Conservation (phyloP, 2,113 vertebrate genomes). For the Calonectris borealis region DNA sequence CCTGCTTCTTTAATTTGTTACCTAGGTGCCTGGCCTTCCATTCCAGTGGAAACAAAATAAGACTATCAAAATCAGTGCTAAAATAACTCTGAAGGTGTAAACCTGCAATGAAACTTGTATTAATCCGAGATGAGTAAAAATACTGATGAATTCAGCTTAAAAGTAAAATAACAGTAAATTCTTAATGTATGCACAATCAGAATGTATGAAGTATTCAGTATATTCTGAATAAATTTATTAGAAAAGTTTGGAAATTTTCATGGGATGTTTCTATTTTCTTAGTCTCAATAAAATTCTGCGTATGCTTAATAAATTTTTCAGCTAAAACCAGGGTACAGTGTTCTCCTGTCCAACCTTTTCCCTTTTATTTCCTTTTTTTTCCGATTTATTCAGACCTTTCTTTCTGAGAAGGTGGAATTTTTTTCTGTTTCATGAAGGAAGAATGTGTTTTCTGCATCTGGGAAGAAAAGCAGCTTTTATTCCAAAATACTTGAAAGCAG, state of each 20-base stretch:
- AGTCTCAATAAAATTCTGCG: not conserved
- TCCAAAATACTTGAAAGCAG: not conserved
- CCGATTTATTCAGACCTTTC: not conserved
- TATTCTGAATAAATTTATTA: not conserved
- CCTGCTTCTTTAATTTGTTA: not conserved
- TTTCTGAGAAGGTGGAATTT: not conserved
- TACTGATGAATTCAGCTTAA: not conserved
- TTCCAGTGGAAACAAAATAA: not conserved
- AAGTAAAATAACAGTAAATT: not conserved
- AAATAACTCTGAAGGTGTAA: not conserved
- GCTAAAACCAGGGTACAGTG: not conserved
- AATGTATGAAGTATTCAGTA: not conserved
- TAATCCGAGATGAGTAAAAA: not conserved
- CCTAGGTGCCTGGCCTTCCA: not conserved
- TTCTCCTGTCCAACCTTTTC: not conserved
- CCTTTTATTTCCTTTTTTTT: not conserved
- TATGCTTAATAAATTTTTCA: not conserved
- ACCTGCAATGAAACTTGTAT: not conserved
- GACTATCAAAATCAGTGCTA: not conserved
- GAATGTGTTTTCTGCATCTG: constrained; percentile 20
- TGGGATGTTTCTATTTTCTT: not conserved
- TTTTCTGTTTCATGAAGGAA: not conserved
- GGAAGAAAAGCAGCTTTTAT: not conserved
- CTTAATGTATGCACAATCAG: not conserved
- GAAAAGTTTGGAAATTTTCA: not conserved